Conservation (phyloP, 2,888 invertebrate genomes). For the Lasioglossum lativentre region DNA sequence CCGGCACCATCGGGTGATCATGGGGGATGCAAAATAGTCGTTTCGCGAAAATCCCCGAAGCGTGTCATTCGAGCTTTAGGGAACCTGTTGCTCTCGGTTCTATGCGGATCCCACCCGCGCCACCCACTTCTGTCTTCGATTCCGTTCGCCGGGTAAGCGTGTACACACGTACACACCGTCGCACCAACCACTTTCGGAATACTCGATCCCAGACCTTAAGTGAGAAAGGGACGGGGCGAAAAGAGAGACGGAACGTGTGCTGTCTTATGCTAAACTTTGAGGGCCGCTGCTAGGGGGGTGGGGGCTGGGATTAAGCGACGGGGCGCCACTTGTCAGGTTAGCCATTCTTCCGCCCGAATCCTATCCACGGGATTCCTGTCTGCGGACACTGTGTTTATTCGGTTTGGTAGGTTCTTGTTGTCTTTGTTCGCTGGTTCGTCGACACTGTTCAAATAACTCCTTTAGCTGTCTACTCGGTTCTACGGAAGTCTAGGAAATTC, state of each 20-base stretch:
- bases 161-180: slow-evolving; percentile 65
- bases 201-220: slow-evolving; percentile 64
- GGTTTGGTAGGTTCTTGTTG: background rate
- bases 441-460: background rate
- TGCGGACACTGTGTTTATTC: background rate
- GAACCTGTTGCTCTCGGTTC: slow-evolving; percentile 81
- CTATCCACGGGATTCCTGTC: slow-evolving; percentile 19
- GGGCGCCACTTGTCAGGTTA: slow-evolving; percentile 81
- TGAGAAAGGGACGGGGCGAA: slow-evolving; percentile 27
- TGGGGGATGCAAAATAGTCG: slow-evolving; percentile 64
- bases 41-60: slow-evolving; percentile 77
- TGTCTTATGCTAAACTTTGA: slow-evolving; percentile 80
- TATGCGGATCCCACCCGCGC: slow-evolving; percentile 62
- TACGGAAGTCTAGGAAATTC: background rate
- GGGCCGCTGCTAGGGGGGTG: slow-evolving; percentile 58
- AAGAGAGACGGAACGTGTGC: slow-evolving; percentile 59
- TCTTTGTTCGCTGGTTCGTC: background rate
- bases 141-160: slow-evolving; percentile 48
- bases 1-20: slow-evolving; percentile 27
- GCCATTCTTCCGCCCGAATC: slow-evolving; percentile 53
- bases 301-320: slow-evolving; percentile 70
- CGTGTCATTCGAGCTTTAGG: slow-evolving; percentile 80
- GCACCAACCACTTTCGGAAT: slow-evolving; percentile 65
- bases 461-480: background rate
- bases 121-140: slow-evolving; percentile 47